Evolutionary conservation across 2,888 invertebrate genomes (phyloP).

Genomic region (Drosophila peninsularis): DNA sequence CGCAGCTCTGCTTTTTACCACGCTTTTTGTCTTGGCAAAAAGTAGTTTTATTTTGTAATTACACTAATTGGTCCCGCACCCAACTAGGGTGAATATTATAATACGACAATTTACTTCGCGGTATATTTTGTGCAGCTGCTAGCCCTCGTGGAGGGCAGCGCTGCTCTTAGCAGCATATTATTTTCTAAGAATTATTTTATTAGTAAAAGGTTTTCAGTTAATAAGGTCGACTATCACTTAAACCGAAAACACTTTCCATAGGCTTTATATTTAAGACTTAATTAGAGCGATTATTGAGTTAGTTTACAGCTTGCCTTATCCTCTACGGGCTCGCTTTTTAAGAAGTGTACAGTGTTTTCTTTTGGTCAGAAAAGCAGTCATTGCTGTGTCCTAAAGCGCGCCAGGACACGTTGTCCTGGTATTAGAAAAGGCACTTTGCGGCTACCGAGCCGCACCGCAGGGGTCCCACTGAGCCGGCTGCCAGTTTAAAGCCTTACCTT

Average conservation of each 20-base stretch:
- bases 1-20: slow-evolving; percentile 12
- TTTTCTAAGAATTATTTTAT: slow-evolving; percentile 13
- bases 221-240: not conserved
- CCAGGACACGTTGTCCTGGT: slow-evolving; percentile 14
- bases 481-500: slow-evolving; percentile 48
- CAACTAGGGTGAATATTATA: slow-evolving; percentile 38
- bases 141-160: not conserved
- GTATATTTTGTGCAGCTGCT: slow-evolving; percentile 33
- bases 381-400: slow-evolving; percentile 19
- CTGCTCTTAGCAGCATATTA: not conserved
- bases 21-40: slow-evolving; percentile 9
- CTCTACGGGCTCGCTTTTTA: not conserved
- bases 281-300: not conserved
- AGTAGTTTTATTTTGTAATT: slow-evolving; percentile 59
- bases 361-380: not conserved
- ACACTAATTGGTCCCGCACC: slow-evolving; percentile 59
- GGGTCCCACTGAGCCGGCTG: slow-evolving; percentile 28
- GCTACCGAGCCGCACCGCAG: slow-evolving; percentile 28
- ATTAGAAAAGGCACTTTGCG: slow-evolving; percentile 56
- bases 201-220: not conserved
- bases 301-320: not conserved
- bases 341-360: not conserved
- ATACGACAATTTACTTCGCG: slow-evolving; percentile 60
- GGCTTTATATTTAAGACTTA: not conserved
- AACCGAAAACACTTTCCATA: not conserved